Conservation (phyloP, 2,113 vertebrate species). For the Ciconia stormi region DNA sequence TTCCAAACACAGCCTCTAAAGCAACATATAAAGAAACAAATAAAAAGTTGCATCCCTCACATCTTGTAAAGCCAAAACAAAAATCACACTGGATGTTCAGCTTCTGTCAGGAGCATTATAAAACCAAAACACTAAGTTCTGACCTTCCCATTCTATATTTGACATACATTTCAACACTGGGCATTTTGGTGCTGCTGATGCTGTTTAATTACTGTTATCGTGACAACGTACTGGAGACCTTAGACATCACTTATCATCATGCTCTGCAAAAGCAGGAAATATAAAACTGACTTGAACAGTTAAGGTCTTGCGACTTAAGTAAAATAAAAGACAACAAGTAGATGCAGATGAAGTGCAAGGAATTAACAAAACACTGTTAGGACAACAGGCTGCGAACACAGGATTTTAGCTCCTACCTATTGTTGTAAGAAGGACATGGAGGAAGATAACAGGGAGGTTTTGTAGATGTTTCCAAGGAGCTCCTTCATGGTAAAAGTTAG, state of each 20-base stretch:
- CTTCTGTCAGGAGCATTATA: background rate
- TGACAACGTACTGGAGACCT: background rate
- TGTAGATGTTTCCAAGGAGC: background rate
- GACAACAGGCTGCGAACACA: background rate
- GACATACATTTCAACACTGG: background rate
- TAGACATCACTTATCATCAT: background rate
- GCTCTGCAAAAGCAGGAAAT: background rate
- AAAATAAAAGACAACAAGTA: background rate
- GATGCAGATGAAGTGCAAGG: background rate
- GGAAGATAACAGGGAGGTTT: background rate
- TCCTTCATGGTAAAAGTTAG: background rate
- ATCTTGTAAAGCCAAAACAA: background rate
- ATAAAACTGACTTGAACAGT: background rate
- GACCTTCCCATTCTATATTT: background rate
- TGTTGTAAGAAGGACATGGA: background rate
- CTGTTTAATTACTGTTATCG: background rate
- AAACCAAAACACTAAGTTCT: background rate
- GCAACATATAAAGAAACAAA: rapidly evolving
- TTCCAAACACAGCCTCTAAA: background rate
- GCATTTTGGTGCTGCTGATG: background rate
- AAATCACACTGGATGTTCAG: background rate
- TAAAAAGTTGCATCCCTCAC: background rate
- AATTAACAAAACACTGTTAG: background rate
- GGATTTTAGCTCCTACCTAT: background rate
- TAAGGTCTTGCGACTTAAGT: background rate